Conservation (phyloP, 2,888 invertebrate species). For the Odontocerum albicorne region DNA sequence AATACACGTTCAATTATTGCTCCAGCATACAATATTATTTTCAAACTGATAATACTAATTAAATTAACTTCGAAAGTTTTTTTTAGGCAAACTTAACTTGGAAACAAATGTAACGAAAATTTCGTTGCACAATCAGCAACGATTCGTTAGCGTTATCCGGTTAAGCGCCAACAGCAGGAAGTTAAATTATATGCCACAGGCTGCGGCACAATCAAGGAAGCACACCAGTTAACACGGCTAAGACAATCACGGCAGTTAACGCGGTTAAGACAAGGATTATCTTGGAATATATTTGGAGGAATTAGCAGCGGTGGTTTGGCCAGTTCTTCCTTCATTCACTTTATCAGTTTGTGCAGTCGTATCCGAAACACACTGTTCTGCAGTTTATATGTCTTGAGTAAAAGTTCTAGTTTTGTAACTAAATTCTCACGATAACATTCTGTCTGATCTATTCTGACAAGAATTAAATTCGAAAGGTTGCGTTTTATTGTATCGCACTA, state of each 20-base stretch:
- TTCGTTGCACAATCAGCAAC: background rate
- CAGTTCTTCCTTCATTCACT: background rate
- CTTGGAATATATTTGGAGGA: constrained; percentile 5
- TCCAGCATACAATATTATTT: too few species aligned
- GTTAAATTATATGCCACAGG: background rate
- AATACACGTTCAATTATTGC: too few species aligned
- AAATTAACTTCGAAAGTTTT: too few species aligned
- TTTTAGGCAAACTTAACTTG: too few species aligned
- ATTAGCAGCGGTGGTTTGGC: background rate
- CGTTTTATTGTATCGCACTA: too few species aligned
- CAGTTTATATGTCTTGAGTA: too few species aligned
- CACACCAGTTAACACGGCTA: constrained; percentile 6
- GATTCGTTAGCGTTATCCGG: background rate
- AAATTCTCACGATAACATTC: too few species aligned
- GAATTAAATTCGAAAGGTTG: too few species aligned
- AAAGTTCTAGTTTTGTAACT: too few species aligned
- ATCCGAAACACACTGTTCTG: too few species aligned
- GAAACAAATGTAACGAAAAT: background rate
- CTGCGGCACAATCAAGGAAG: background rate
- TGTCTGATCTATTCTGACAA: too few species aligned
- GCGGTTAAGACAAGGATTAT: constrained; percentile 1
- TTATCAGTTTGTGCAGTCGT: constrained; percentile 3
- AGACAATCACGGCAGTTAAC: background rate
- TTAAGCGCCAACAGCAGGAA: background rate
- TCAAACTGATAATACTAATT: too few species aligned